Conservation (phyloP, 1,140 invertebrate genomes). For the Penaeus chinensis region DNA sequence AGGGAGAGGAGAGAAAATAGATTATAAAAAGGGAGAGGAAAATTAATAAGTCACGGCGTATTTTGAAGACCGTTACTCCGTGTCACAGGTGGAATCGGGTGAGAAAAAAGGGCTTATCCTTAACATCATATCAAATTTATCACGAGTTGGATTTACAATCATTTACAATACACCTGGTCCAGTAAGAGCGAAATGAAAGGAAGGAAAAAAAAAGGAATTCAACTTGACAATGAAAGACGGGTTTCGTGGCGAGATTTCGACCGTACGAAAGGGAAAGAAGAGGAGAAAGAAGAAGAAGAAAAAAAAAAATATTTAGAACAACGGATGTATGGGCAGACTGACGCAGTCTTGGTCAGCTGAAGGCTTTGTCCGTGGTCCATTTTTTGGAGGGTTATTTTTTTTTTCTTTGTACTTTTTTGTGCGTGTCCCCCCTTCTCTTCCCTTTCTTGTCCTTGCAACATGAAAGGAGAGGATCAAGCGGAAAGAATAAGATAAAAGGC, state of each 20-base stretch:
- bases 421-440: slow-evolving; percentile 13
- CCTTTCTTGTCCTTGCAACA: slow-evolving; percentile 47
- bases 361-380: neutral
- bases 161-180: too few relatives aligned
- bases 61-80: too few relatives aligned
- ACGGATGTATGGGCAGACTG: slow-evolving; percentile 44
- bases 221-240: too few relatives aligned
- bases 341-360: slow-evolving; percentile 33
- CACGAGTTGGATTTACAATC: too few relatives aligned
- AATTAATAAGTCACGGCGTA: too few relatives aligned
- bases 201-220: neutral
- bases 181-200: neutral
- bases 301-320: slow-evolving; percentile 20
- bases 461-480: slow-evolving; percentile 53
- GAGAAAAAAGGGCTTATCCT: too few relatives aligned
- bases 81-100: too few relatives aligned
- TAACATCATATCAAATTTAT: too few relatives aligned
- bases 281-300: slow-evolving; percentile 9
- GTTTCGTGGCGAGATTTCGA: too few relatives aligned
- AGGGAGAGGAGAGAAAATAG: too few relatives aligned
- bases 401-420: neutral
- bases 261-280: neutral
- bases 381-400: slow-evolving; percentile 4
- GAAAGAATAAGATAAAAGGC: slow-evolving; percentile 32
- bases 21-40: too few relatives aligned